Base-by-base conservation (phyloP, 2,113 vertebrate genomes). In the Hypanus sabinus region DNA sequence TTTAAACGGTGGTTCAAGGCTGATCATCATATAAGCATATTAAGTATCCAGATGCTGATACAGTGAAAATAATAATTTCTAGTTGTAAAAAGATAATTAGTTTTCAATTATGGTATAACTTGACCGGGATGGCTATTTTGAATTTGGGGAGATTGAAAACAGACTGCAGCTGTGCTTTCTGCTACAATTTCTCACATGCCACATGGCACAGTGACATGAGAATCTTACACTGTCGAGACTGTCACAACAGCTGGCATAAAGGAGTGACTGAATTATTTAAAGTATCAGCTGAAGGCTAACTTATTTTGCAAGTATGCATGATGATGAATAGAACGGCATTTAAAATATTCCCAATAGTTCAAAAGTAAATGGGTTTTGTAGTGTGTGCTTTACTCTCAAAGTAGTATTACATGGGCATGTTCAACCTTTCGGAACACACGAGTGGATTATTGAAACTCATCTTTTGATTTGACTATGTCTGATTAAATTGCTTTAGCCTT, bases 121-220 rank as follows among this genome's bases (percentile, higher is more conserved):
- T 68, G 60, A 73, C 85, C 33, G n/a, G 85, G 60, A n/a, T 14
- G 27, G 27, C 83, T 90, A 65, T n/a, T 33, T 65, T 65, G 30
- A 65, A n/a, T 68, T 5, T 18, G 33, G 85, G n/a, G 85, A 90
- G n/a, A 62, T 27, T 5, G 83, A 62, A 62, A 30, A 14, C 83
- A 88, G 83, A 68, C 30, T 90, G 85, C 85, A 90, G 60, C 85
- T 90, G n/a, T 90, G 85, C 14, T 90, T 65, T 87, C 83, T 87
- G 30, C 30, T 65, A 90, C n/a, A 20, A 65, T 65, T 33, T 90
- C 85, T 90, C 85, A 20, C 57, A 65, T 90, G 33, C 22, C 60
- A 33, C 85, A 90, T 88, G 85, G 85, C 85, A 88, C 27, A n/a
- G 85, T 62, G 85, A 65, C 85, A 88, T 88, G 85, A 30, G 85